Percentiles rank a stretch among this genome's conserved stretches.
phyloP scores from a whole-genome alignment of 2,888 invertebrate genomes.

The Linyphia triangularis region DNA sequence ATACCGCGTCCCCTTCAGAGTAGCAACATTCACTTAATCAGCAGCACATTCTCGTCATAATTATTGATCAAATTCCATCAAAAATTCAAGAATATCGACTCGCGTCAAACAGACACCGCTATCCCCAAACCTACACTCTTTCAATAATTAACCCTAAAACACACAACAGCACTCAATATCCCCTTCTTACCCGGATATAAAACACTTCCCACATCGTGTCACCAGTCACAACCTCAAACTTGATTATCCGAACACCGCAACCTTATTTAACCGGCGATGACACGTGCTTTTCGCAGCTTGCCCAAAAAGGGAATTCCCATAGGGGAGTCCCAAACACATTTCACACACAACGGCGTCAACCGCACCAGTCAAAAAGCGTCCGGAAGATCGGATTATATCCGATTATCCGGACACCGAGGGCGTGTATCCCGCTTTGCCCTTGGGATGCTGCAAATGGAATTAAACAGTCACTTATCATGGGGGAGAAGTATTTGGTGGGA shows the following conservation, averaged over 20 bases:
- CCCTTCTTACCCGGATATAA: too few species aligned
- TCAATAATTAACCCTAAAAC: too few species aligned
- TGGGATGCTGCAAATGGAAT: conserved; percentile 50
- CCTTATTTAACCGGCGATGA: conserved; percentile 62
- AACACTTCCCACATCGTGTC: conserved; percentile 37
- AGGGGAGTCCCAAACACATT: background rate
- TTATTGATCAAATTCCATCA: too few species aligned
- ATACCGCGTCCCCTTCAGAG: too few species aligned
- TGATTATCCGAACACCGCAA: conserved; percentile 24
- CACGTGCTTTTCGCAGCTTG: conserved; percentile 64
- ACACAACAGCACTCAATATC: too few species aligned
- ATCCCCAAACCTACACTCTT: too few species aligned
- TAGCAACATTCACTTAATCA: too few species aligned
- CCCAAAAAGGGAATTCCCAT: conserved; percentile 24
- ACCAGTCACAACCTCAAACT: conserved; percentile 33
- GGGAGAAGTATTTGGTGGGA: conserved; percentile 8
- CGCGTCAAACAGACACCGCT: too few species aligned
- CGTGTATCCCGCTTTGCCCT: background rate
- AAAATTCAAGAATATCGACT: too few species aligned
- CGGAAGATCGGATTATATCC: conserved; percentile 51
- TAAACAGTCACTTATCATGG: conserved; percentile 65
- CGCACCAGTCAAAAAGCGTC: conserved; percentile 55
- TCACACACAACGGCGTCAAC: background rate
- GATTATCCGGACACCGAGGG: conserved; percentile 1
- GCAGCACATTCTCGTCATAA: too few species aligned